Conservation (phyloP, 2,888 invertebrate genomes). For the Tachystola acroxantha region DNA sequence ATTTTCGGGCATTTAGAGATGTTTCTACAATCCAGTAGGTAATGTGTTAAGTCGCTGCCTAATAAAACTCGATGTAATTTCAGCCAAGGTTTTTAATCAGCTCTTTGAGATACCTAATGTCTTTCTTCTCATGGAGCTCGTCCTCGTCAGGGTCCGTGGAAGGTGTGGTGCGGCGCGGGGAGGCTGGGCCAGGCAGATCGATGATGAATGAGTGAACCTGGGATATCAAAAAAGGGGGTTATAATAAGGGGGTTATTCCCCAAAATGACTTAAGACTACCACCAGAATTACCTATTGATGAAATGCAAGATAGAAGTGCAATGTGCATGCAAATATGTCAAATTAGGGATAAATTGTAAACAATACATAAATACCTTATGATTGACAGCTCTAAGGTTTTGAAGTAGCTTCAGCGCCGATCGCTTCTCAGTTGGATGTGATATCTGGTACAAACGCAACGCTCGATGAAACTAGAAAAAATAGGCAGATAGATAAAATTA, state of each 20-base stretch:
- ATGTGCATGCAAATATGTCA: no score
- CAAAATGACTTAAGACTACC: no score
- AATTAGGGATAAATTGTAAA: no score
- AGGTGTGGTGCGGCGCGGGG: conserved; percentile 20
- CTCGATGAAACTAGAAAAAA: conserved; percentile 53
- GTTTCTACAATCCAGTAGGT: no score
- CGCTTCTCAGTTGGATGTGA: conserved; percentile 61
- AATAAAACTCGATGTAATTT: conserved; percentile 17
- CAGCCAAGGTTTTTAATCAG: conserved; percentile 65
- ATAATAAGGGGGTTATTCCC: no score
- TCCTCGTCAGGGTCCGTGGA: conserved; percentile 34
- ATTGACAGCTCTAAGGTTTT: conserved; percentile 54
- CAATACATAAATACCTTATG: conserved; percentile 60
- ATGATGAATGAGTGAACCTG: conserved; percentile 46
- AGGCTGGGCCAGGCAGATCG: conserved; percentile 35
- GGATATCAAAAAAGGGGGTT: neutral
- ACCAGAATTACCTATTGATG: no score
- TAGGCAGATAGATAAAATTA: neutral
- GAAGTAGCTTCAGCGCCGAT: conserved; percentile 51
- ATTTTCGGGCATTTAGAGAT: no score
- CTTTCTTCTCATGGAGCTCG: conserved; percentile 47
- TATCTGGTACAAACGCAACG: conserved; percentile 53
- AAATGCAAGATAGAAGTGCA: no score
- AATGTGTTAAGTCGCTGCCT: no score
- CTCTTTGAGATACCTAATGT: conserved; percentile 54